Evolutionary conservation across 2,797 vertebrate genomes (phyloP).

Genomic region (Catamblyrhynchus diadema): DNA sequence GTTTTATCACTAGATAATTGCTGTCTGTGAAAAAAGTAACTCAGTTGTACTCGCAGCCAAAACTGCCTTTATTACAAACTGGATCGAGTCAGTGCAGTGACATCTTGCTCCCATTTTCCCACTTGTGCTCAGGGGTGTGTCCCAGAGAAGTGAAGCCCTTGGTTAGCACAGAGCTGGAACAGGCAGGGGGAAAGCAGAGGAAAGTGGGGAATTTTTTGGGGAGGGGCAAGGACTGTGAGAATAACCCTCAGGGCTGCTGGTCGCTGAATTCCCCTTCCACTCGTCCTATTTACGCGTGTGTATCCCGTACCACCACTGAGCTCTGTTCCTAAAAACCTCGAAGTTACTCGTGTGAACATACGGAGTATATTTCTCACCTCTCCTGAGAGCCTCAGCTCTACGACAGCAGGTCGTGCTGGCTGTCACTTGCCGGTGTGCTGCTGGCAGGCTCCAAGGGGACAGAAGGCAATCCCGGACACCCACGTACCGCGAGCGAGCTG

Average conservation of each 20-base stretch:
- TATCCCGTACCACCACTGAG: rapidly evolving
- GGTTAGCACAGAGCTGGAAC: background rate
- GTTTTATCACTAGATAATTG: background rate
- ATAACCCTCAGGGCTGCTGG: background rate
- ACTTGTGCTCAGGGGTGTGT: background rate
- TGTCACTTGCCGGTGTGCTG: slow-evolving; percentile 22
- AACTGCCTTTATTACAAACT: background rate
- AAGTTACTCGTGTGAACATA: background rate
- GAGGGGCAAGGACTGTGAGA: background rate
- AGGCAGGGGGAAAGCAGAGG: background rate
- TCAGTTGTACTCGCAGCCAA: background rate
- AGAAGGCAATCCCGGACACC: slow-evolving; percentile 5
- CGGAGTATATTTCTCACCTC: slow-evolving; percentile 1
- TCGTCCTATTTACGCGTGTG: rapidly evolving
- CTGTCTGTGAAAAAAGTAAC: background rate
- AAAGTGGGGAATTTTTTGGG: background rate
- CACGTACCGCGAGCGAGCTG: rapidly evolving
- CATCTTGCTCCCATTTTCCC: background rate
- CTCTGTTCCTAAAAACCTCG: background rate
- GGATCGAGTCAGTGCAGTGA: rapidly evolving
- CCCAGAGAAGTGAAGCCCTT: background rate
- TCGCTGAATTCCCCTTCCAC: background rate
- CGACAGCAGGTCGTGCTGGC: background rate
- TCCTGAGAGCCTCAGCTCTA: background rate
- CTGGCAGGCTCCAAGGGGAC: background rate